Percentiles rank a stretch among this genome's conserved stretches.
These are phyloP conservation scores for Drosophila melanogaster DNA, from an alignment of 1,140 invertebrate species.

Conservation along the genomic window Release_6_plus_ISO1_MT NT_033777.3:30134501-30135000, in stretches of 20 bases:
- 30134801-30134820: too few relatives aligned
- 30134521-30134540: not conserved
- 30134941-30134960: constrained; percentile 41
- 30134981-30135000: constrained; percentile 64
- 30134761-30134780: not conserved
- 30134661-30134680: not conserved
- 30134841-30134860: not conserved
- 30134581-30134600: constrained; percentile 20
- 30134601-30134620: constrained; percentile 11
- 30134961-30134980: constrained; percentile 55
- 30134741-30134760: not conserved
- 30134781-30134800: not conserved
- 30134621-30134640: not conserved
- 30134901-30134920: constrained; percentile 63
- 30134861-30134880: constrained; percentile 64
- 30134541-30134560: not conserved
- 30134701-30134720: constrained; percentile 8
- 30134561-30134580: not conserved
- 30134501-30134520: not conserved
- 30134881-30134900: constrained; percentile 55
- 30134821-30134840: not conserved
- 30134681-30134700: not conserved
- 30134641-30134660: not conserved
- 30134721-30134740: constrained; percentile 7
- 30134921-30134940: constrained; percentile 72